Base-by-base conservation (phyloP, 2,113 vertebrate genomes). In the Odocoileus hemionus region DNA sequence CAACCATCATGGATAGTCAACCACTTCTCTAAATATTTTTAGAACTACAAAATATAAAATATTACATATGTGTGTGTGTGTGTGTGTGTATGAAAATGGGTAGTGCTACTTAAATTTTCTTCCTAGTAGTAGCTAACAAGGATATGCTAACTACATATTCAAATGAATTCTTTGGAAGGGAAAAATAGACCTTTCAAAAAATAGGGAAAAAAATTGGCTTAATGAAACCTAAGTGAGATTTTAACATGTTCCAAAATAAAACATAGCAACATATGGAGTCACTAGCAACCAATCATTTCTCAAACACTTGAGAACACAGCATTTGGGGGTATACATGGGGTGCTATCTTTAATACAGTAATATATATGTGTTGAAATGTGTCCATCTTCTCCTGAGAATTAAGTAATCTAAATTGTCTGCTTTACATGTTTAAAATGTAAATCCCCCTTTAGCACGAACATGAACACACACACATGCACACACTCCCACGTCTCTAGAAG, bases 241-340 rank as follows among this genome's bases (percentile, higher is more conserved):
- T 98, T 97, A 98, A 93, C 97, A 98, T 97, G 64, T 95, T 96
- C 98, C 97, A 98, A 97, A 98, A 97, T 98, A 98, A 98, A 97
- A 95, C 91, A 97, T 96, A 97, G 97, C 96, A 97, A 98, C 97
- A 97, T 98, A 98, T 97, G 97, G 96, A 98, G 94, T 97, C 96
- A 90, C 95, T 95, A 97, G 94, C 96, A 98, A 97, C 97, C 97
- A 96, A 98, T 96, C 97, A 95, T 89, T 96, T 96, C 83, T 84
- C 58, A 96, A 94, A 94, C 85, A 97, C 86, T 97, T 95, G 74
- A 96, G 96, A 97, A 96, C 57, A 94, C 70, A 96, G 45, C 87
- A 96, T 94, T 97, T 93, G 78, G 50, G 87, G 45, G 86, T 90
- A 89, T 84, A 64, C 95, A 84, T 15, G 10, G 94, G 33, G 86